phyloP scores from a whole-genome alignment of 2,113 vertebrate genomes.

The Cairina moschata region DNA sequence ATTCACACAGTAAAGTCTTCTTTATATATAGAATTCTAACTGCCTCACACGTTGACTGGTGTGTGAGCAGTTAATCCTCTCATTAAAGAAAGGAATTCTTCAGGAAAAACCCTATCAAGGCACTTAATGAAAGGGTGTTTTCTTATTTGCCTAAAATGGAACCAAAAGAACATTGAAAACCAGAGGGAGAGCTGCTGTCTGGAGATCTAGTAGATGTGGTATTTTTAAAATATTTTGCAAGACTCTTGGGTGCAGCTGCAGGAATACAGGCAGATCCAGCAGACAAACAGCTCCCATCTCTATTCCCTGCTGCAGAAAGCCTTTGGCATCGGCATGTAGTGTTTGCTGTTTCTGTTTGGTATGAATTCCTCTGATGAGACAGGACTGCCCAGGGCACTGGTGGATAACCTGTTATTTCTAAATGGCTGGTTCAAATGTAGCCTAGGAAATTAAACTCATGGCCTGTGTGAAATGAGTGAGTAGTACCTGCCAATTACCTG shows the following conservation, averaged over 20 bases:
- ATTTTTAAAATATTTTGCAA: not conserved
- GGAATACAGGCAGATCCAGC: not conserved
- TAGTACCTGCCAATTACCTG: not conserved
- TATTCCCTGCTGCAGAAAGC: not conserved
- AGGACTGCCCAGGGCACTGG: not conserved
- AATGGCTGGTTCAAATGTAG: conserved; percentile 13
- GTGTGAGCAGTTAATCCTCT: not conserved
- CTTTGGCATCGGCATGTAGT: not conserved
- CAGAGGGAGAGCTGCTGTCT: not conserved
- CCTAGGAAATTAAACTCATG: conserved; percentile 2
- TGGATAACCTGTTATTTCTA: not conserved
- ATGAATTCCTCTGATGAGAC: accelerated
- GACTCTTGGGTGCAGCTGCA: not conserved
- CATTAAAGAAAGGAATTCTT: not conserved
- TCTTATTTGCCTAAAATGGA: not conserved
- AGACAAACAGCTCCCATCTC: not conserved
- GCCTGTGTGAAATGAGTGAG: not conserved
- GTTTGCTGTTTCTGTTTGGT: not conserved
- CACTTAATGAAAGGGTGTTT: not conserved
- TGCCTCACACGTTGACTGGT: not conserved
- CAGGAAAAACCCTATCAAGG: not conserved
- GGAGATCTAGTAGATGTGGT: not conserved
- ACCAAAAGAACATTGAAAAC: not conserved
- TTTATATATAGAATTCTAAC: not conserved
- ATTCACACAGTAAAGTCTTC: not conserved